Evolutionary conservation across 37 sponge, comb jelly and placozoan species (phyloP), one percentile per base, ranked within the genome.

Genomic region (Ianthella basta): DNA sequence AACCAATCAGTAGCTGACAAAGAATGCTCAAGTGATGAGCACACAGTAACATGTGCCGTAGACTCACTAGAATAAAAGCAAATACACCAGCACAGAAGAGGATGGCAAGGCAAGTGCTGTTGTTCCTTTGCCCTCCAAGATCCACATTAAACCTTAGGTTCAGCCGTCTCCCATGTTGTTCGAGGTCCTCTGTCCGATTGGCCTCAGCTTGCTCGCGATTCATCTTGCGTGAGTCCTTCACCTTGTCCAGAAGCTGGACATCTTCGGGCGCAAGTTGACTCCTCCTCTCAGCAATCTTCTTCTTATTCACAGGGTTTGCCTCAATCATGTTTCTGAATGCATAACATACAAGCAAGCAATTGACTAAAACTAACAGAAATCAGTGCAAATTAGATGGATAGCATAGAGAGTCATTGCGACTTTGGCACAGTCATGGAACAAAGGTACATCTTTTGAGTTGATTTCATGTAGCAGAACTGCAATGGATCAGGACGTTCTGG

Each of bases 241-340:
- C 34, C 6, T 18, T 24, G 20, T 30, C 61, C 15, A 88, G 25
- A 14, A 84, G 80, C 6, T 23, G 41, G 0, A 14, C 24, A 14
- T 89, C 82, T 59, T 85, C 86, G 1, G 29, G 35, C 0, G 82
- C 55, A 27, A 89, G 23, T 38, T 66, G 72, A 24, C 13, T 64
- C 60, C 85, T 69, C 4, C 85, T 64, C 40, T 70, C 35, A 0
- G 12, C 69, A 24, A 78, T n/a, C 55, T 37, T 56, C 59, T 53
- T 0, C 13, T 56, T 59, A 1, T 19, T 19, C 3, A n/a, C n/a
- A n/a, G 69, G 35, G 14, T 34, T 68, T 25, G 39, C 23, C 44
- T 89, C 85, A 23, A 86, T 68, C 16, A 86, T 69, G 60, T 88
- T 82, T 81, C 92, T 92, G 78, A 27, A 32, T 3, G 30, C 39